Evolutionary conservation across 2,113 vertebrate genomes (phyloP).

Genomic region (Entelurus aequoreus): DNA sequence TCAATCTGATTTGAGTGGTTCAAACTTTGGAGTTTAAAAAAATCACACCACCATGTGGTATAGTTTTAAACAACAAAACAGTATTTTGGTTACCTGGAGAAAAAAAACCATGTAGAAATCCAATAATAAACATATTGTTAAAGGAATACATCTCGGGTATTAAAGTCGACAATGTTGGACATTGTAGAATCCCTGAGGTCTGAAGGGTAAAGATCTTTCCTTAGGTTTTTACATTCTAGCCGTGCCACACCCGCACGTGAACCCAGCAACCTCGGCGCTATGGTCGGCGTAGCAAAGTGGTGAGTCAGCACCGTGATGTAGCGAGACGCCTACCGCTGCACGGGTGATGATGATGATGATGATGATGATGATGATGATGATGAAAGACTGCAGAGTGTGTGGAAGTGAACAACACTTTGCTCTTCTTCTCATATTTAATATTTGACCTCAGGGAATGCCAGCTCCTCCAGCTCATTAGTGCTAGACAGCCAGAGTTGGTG

Average conservation of each 20-base stretch:
- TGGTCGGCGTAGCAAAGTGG: slow-evolving; percentile 25
- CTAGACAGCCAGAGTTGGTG: slow-evolving; percentile 5
- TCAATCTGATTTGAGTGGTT: no score
- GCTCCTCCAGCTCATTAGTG: slow-evolving; percentile 16
- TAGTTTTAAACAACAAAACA: no score
- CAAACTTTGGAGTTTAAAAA: no score
- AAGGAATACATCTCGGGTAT: no score
- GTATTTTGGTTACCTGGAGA: no score
- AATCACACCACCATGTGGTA: no score
- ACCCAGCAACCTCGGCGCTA: slow-evolving; percentile 19
- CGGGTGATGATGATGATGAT: not conserved
- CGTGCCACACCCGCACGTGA: slow-evolving; percentile 1
- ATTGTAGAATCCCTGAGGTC: no score
- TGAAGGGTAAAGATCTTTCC: no score
- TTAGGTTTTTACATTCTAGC: no score
- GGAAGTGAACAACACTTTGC: not conserved
- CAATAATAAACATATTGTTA: no score
- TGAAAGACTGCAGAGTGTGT: not conserved
- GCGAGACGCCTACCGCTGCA: slow-evolving; percentile 24
- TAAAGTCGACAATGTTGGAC: no score
- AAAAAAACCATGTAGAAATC: no score
- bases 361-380: not conserved
- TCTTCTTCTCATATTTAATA: slow-evolving; percentile 36
- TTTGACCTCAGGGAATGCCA: slow-evolving; percentile 33
- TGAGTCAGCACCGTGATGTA: slow-evolving; percentile 48